These are phyloP conservation scores for Macrotrachela quadricornifera DNA, from an alignment of 1,140 invertebrate species.

Conservation along the genomic window DNA sequence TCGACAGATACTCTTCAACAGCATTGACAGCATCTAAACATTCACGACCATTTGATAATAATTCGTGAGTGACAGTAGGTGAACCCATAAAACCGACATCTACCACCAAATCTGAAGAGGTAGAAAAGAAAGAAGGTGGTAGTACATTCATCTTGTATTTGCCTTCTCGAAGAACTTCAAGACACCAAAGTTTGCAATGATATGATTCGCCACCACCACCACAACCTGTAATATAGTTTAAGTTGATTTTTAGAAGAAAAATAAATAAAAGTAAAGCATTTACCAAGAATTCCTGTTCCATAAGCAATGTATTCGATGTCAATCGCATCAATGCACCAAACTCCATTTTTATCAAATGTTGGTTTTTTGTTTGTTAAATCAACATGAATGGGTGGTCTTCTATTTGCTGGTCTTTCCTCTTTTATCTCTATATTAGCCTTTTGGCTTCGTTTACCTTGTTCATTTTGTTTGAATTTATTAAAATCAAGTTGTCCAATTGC, in stretches of 20 bases:
- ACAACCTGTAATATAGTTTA: slow-evolving; percentile 10
- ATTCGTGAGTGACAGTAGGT: slow-evolving; percentile 15
- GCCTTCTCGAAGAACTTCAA: slow-evolving; percentile 12
- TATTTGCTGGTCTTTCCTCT: too few species aligned
- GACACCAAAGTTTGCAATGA: slow-evolving; percentile 13
- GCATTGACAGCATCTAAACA: slow-evolving; percentile 11
- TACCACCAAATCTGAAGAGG: slow-evolving; percentile 11
- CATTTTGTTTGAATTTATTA: too few species aligned
- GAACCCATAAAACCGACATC: slow-evolving; percentile 17
- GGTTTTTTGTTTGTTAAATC: slow-evolving; percentile 2
- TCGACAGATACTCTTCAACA: background rate
- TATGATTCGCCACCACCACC: slow-evolving; percentile 20
- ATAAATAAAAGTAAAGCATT: too few species aligned
- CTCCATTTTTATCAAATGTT: slow-evolving; percentile 12
- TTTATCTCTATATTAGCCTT: too few species aligned
- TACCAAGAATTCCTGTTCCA: slow-evolving; percentile 17
- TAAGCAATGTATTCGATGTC: slow-evolving; percentile 20
- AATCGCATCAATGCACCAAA: slow-evolving; percentile 18
- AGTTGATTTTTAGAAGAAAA: too few species aligned
- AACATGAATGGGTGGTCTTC: too few species aligned
- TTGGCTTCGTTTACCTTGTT: too few species aligned
- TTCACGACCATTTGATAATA: slow-evolving; percentile 14
- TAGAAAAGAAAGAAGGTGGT: too few species aligned
- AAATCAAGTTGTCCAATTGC: slow-evolving; percentile 13
- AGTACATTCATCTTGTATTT: slow-evolving; percentile 1